Evolutionary conservation across 2,797 vertebrate species (phyloP).

Genomic region (Sebastes cheni): DNA sequence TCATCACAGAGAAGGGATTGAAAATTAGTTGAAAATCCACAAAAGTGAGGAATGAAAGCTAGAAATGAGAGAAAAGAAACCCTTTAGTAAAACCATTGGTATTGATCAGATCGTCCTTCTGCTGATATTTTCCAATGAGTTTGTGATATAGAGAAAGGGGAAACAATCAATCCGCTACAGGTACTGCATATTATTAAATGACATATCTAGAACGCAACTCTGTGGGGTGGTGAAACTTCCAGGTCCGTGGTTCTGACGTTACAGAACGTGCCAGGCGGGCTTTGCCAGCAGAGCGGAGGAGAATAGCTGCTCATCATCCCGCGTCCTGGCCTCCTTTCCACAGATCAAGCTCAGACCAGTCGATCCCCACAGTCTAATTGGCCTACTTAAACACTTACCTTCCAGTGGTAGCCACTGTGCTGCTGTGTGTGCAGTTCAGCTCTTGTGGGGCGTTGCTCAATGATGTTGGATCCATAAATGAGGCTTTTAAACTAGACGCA

Average conservation of each 20-base stretch:
- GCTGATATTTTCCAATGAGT: background rate
- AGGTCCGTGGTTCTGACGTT: conserved; percentile 54
- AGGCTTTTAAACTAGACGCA: background rate
- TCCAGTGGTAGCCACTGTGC: conserved; percentile 44
- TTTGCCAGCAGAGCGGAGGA: conserved; percentile 56
- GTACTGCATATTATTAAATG: conserved; percentile 58
- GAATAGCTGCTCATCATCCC: conserved; percentile 73
- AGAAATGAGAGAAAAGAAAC: background rate
- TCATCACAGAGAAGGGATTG: background rate
- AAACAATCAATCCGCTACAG: conserved; percentile 17
- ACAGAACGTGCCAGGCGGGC: conserved; percentile 57
- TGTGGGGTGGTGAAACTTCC: conserved; percentile 50
- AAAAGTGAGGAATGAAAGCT: conserved; percentile 5
- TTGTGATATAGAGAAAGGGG: conserved; percentile 4
- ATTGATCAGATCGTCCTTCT: conserved; percentile 20
- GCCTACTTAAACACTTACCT: conserved; percentile 79
- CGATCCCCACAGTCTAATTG: conserved; percentile 75
- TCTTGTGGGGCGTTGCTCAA: conserved; percentile 8
- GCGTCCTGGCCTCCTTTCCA: conserved; percentile 76
- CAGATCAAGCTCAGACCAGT: conserved; percentile 64
- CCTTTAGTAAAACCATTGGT: background rate
- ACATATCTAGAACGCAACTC: conserved; percentile 71
- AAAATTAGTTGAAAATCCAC: background rate
- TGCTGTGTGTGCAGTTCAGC: conserved; percentile 40
- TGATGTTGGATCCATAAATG: conserved; percentile 24